These are phyloP conservation scores for Cheilosia scutellata DNA, from an alignment of 2,888 invertebrate species.

Conservation along the genomic window DNA sequence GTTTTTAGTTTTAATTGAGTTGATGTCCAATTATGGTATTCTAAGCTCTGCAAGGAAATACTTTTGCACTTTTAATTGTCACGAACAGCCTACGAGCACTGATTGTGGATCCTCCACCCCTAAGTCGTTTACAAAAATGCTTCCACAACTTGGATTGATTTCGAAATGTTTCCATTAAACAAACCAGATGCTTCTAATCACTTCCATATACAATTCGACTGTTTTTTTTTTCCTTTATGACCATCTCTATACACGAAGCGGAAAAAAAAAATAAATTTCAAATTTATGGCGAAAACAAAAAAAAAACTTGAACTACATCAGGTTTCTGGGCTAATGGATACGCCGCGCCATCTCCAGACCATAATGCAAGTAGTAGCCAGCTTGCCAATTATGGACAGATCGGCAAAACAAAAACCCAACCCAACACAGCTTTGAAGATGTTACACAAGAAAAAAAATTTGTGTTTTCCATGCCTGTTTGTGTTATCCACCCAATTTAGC, in stretches of 20 bases:
- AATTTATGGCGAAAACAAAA: slow-evolving; percentile 8
- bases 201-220: background rate
- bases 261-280: slow-evolving; percentile 6
- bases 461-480: slow-evolving; percentile 21
- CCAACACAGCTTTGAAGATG: slow-evolving; percentile 7
- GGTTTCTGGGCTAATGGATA: slow-evolving; percentile 31
- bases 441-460: slow-evolving; percentile 26
- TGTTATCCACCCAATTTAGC: slow-evolving; percentile 14
- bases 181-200: slow-evolving; percentile 7
- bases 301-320: background rate
- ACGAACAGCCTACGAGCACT: background rate
- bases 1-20: slow-evolving; percentile 60
- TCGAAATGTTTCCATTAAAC: too few relatives aligned
- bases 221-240: background rate
- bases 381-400: slow-evolving; percentile 3
- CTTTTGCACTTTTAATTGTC: slow-evolving; percentile 1
- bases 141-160: too few relatives aligned
- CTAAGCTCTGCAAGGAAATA: background rate
- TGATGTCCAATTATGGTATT: slow-evolving; percentile 32
- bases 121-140: too few relatives aligned
- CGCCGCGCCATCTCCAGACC: background rate
- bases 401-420: background rate
- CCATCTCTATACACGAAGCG: background rate
- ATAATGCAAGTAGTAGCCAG: slow-evolving; percentile 9
- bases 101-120: slow-evolving; percentile 1